These are phyloP conservation scores for Hipposideros armiger DNA, from an alignment of 2,113 vertebrate genomes.

Conservation along the genomic window DNA sequence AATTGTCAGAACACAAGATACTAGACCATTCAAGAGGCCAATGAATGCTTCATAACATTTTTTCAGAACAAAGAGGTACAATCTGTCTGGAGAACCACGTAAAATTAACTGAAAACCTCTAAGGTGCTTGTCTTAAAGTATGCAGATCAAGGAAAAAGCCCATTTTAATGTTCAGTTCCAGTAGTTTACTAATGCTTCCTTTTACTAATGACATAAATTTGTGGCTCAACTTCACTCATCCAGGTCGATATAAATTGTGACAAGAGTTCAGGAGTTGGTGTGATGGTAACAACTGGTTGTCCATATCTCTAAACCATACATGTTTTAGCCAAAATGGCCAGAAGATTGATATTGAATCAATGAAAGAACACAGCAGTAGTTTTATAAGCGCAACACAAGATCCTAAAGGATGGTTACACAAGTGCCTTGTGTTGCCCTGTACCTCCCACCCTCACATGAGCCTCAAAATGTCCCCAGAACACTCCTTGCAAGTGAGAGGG, in stretches of 20 bases:
- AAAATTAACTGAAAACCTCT: background rate
- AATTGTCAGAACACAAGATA: constrained; percentile 21
- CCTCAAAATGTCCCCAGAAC: background rate
- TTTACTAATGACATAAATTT: constrained; percentile 19
- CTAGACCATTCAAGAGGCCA: constrained; percentile 2
- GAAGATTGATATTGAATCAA: background rate
- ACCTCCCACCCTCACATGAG: background rate
- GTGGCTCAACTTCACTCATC: background rate
- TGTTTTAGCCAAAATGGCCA: background rate
- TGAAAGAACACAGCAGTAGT: background rate
- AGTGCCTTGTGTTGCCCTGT: background rate
- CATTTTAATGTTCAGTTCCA: background rate
- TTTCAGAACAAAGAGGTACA: constrained; percentile 5
- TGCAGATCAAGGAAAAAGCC: background rate
- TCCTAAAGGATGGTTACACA: background rate
- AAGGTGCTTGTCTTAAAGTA: background rate
- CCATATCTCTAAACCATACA: background rate
- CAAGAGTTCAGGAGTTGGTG: background rate
- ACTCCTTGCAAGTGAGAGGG: background rate
- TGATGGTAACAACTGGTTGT: background rate
- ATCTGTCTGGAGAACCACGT: background rate
- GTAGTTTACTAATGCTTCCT: background rate
- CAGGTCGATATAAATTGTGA: background rate
- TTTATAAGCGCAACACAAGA: background rate
- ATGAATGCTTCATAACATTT: constrained; percentile 7